Evolutionary conservation across 2,797 vertebrate species (phyloP).

Genomic region (Hoplostethus atlanticus): DNA sequence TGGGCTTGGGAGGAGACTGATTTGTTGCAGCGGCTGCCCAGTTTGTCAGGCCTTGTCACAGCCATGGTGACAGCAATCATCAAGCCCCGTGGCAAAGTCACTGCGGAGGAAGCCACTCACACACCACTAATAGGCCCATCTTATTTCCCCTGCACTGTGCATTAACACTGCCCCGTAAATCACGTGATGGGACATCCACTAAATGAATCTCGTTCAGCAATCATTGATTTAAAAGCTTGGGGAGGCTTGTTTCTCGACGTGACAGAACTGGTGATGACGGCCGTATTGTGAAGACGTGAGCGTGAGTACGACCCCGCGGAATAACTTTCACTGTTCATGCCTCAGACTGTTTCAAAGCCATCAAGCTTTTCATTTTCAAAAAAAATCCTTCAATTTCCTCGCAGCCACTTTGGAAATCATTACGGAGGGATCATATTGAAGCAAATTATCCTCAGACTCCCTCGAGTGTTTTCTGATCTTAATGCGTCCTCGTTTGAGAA

Average conservation of each 20-base stretch:
- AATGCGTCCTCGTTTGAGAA: constrained; percentile 52
- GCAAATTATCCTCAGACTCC: constrained; percentile 53
- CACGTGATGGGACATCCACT: constrained; percentile 21
- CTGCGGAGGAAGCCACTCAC: constrained; percentile 33
- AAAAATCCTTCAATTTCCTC: constrained; percentile 33
- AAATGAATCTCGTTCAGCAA: constrained; percentile 12
- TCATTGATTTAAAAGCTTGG: constrained; percentile 10
- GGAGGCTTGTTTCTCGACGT: constrained; percentile 6
- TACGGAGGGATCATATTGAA: constrained; percentile 32
- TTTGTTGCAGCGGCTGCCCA: constrained; percentile 66
- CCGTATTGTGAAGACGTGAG: no score
- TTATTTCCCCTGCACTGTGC: constrained; percentile 66
- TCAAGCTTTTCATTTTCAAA: constrained; percentile 34
- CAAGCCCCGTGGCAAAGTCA: constrained; percentile 66
- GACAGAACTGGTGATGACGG: no score
- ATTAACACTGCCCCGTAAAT: constrained; percentile 49
- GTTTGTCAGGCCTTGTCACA: constrained; percentile 61
- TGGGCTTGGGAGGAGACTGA: constrained; percentile 73
- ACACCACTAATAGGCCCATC: constrained; percentile 45
- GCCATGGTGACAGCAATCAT: constrained; percentile 67
- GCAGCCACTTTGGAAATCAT: constrained; percentile 49
- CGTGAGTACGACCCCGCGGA: constrained; percentile 10
- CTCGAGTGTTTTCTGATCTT: constrained; percentile 52
- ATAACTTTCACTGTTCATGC: constrained; percentile 20
- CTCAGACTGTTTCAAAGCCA: constrained; percentile 34